Conservation (phyloP, 2,888 invertebrate genomes). For the Phragmatobia fuliginosa region DNA sequence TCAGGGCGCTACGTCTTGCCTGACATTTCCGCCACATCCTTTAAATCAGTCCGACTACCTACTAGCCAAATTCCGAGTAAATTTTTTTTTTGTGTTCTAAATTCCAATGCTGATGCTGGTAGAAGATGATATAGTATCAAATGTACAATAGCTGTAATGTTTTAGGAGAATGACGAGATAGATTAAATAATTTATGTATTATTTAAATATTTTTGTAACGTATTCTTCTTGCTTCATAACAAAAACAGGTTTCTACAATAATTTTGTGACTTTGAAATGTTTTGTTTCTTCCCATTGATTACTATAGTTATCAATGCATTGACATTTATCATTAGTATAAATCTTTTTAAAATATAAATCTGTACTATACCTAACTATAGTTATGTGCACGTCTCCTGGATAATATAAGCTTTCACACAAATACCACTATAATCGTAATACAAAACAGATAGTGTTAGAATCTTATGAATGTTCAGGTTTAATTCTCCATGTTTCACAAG, state of each 20-base stretch:
- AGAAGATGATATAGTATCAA: not conserved
- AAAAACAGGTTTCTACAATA: not conserved
- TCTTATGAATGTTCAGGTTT: not conserved
- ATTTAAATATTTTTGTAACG: too few relatives aligned
- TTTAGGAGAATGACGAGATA: not conserved
- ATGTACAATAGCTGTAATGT: not conserved
- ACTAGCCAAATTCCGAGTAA: slow-evolving; percentile 5
- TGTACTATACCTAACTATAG: too few relatives aligned
- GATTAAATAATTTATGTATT: not conserved
- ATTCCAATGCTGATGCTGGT: not conserved
- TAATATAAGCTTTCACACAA: not conserved
- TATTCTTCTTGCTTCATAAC: too few relatives aligned
- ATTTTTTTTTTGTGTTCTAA: not conserved
- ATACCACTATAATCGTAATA: not conserved
- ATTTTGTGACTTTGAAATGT: not conserved
- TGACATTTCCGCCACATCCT: slow-evolving; percentile 34
- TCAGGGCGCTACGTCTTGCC: slow-evolving; percentile 37
- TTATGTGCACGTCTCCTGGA: not conserved
- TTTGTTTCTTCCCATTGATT: not conserved
- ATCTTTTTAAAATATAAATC: not conserved
- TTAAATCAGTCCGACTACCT: slow-evolving; percentile 29
- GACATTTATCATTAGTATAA: not conserved
- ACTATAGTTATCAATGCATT: not conserved
- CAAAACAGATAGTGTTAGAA: not conserved
- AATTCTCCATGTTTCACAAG: slow-evolving; percentile 3